Evolutionary conservation across 2,797 vertebrate species (phyloP), one percentile per base, ranked within the genome.

Genomic region (Pantherophis vulpinus): DNA sequence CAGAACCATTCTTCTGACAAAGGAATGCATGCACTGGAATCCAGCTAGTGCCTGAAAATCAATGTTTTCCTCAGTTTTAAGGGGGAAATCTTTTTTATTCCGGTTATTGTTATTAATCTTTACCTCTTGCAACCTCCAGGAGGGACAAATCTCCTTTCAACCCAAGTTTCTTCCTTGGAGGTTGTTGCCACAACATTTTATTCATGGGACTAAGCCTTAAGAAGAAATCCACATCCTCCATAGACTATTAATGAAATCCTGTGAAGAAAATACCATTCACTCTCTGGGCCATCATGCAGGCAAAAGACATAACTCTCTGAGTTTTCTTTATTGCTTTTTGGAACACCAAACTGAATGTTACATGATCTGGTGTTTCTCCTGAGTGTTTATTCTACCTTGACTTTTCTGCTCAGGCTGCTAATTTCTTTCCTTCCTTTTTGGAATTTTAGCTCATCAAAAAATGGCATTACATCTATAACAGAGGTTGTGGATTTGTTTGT

Each of bases 201-300:
- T 95, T 94, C 66, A 23, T 94, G 97, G 97, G 95, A 96, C 95
- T 97, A 95, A 94, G 97, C 98, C 97, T 98, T 98, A 90, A 87
- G 54, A 70, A 63, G 13, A 90, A 74, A 66, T 63, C 60, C 12
- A 86, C 87, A 86, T 94, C 92, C 93, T 95, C 94, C 11, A 0
- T 18, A 88, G 95, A 96, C 90, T 93, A 88, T 90, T 59, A 87
- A 96, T 79, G 97, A 96, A 94, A 86, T 90, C 2, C 0, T 12
- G 47, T 27, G 93, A 91, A 37, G 94, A 92, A 4, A 1, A 92
- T 8, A 0, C 4, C 0, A 25, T 0, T 86, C 42, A 86, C 0
- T 6, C 79, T 94, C 95, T 93, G 4, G 25, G 93, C 79, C 70
- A 88, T 6, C 51, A 90, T 56, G 58, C 79, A 93, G 89, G 59